phyloP scores from a whole-genome alignment of 2,888 invertebrate species.

The Crocallis elinguaria region DNA sequence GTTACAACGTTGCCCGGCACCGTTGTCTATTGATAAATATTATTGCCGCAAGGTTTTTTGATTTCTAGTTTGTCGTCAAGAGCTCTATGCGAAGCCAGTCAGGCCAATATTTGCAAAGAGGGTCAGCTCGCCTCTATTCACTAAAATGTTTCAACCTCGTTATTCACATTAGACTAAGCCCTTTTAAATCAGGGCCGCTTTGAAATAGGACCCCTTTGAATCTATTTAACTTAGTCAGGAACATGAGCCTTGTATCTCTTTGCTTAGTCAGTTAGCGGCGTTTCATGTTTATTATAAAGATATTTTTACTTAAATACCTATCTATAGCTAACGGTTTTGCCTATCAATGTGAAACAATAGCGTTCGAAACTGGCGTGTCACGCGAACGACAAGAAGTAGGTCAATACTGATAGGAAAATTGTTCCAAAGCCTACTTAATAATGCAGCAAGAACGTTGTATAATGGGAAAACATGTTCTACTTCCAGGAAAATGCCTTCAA shows the following conservation, averaged over 20 bases:
- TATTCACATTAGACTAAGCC: constrained; percentile 74
- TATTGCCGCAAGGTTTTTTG: constrained; percentile 49
- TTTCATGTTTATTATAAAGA: constrained; percentile 16
- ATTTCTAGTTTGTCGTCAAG: constrained; percentile 49
- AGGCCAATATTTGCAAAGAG: constrained; percentile 61
- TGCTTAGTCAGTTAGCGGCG: constrained; percentile 24
- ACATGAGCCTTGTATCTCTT: constrained; percentile 38
- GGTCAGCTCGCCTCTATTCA: constrained; percentile 70
- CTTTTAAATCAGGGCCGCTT: constrained; percentile 68
- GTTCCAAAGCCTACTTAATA: constrained; percentile 46
- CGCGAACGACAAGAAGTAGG: constrained; percentile 50
- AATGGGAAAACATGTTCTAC: constrained; percentile 47
- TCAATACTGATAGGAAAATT: constrained; percentile 51
- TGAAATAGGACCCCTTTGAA: constrained; percentile 69
- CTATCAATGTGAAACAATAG: constrained; percentile 35
- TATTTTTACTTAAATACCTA: constrained; percentile 4
- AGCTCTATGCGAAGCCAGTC: constrained; percentile 59
- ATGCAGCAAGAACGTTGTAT: constrained; percentile 39
- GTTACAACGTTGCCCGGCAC: constrained; percentile 40
- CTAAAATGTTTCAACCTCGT: constrained; percentile 70
- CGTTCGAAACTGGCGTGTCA: constrained; percentile 41
- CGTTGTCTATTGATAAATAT: constrained; percentile 46
- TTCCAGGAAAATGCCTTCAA: constrained; percentile 59
- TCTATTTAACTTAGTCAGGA: constrained; percentile 49
- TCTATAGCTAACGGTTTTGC: constrained; percentile 29